These are phyloP conservation scores for Atta texana DNA, from an alignment of 1,140 invertebrate genomes.

Conservation along the genomic window DNA sequence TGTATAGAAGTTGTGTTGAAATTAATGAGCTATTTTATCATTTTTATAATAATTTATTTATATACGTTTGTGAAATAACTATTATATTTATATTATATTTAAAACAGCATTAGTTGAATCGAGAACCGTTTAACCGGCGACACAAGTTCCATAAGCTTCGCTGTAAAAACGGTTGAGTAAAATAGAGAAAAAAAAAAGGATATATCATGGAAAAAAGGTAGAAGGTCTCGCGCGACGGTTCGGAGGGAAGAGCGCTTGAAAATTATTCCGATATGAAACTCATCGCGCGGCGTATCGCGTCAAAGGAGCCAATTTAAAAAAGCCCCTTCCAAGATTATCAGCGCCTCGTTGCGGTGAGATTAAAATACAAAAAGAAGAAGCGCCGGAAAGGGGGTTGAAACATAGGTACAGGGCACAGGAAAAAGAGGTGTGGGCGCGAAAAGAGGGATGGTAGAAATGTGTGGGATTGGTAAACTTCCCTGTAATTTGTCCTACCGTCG, in stretches of 20 bases:
- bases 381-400: conserved; percentile 44
- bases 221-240: conserved; percentile 23
- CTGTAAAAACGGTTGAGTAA: conserved; percentile 60
- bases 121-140: conserved; percentile 38
- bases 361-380: conserved; percentile 75
- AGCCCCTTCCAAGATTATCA: conserved; percentile 85
- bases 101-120: neutral
- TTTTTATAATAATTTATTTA: neutral
- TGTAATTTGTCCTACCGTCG: conserved; percentile 81
- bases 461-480: conserved; percentile 83
- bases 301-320: conserved; percentile 87
- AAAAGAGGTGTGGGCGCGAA: conserved; percentile 53
- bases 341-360: conserved; percentile 75
- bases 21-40: neutral
- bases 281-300: conserved; percentile 82
- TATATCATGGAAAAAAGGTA: conserved; percentile 37
- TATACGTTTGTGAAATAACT: neutral
- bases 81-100: neutral
- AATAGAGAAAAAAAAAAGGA: conserved; percentile 57
- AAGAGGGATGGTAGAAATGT: conserved; percentile 57
- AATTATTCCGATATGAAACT: conserved; percentile 86
- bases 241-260: conserved; percentile 70
- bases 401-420: conserved; percentile 8
- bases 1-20: neutral
- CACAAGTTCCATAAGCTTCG: conserved; percentile 20